A percentile compares a stretch with the other conserved stretches of the same genome.
Conservation (phyloP, 2,113 vertebrate species). For the Polypterus bichir region DNA sequence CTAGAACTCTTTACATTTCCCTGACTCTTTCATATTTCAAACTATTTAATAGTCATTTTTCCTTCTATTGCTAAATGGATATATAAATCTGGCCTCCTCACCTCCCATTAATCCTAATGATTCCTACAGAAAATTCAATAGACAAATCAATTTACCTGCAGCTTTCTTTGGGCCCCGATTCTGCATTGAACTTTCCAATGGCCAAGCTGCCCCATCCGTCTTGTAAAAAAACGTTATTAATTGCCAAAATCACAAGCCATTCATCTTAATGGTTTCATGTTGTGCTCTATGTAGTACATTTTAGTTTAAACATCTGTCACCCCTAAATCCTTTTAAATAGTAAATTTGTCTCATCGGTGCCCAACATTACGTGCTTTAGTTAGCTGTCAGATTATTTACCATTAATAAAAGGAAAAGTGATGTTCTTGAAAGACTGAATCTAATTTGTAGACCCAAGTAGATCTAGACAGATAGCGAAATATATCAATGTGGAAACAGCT, state of each 20-base stretch:
- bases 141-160: constrained; percentile 33
- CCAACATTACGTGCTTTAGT: too few species aligned
- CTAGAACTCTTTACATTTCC: background rate
- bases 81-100: constrained; percentile 28
- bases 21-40: constrained; percentile 12
- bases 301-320: too few species aligned
- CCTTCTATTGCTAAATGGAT: constrained; percentile 22
- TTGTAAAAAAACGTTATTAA: constrained; percentile 37
- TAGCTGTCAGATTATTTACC: too few species aligned
- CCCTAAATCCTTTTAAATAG: too few species aligned
- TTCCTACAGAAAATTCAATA: constrained; percentile 30
- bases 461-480: too few species aligned
- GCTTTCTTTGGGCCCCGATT: constrained; percentile 29
- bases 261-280: constrained; percentile 19
- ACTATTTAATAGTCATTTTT: constrained; percentile 25
- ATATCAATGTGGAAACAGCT: too few species aligned
- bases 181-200: constrained; percentile 7
- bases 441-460: too few species aligned
- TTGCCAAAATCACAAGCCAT: constrained; percentile 24
- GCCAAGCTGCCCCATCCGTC: constrained; percentile 24
- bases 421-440: too few species aligned
- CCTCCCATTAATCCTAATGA: constrained; percentile 37
- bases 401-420: too few species aligned
- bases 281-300: too few species aligned
- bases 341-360: too few species aligned